Conservation (phyloP, 2,888 invertebrate species). For the Ashinkailepas kermadecensis region DNA sequence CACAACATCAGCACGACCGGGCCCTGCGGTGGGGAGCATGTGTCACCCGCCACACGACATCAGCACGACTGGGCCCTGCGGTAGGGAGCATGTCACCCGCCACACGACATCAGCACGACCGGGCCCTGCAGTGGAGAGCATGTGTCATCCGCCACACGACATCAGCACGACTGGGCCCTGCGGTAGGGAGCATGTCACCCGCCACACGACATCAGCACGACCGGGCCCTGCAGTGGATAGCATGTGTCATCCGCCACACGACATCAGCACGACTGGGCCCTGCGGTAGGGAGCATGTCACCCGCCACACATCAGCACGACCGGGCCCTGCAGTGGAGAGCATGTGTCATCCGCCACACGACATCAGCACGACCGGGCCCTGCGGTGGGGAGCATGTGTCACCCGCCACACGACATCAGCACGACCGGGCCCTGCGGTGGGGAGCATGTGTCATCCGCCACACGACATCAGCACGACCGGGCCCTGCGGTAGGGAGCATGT, state of each 20-base stretch:
- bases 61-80: conserved; percentile 38
- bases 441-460: too few species aligned
- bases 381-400: not conserved
- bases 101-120: too few species aligned
- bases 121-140: conserved; percentile 30
- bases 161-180: conserved; percentile 39
- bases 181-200: not conserved
- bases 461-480: too few species aligned
- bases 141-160: too few species aligned
- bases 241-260: too few species aligned
- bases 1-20: too few species aligned
- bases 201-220: too few species aligned
- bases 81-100: not conserved
- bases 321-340: conserved; percentile 30
- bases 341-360: too few species aligned
- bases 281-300: not conserved
- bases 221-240: conserved; percentile 33
- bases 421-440: conserved; percentile 36
- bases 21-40: conserved; percentile 23
- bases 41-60: too few species aligned
- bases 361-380: conserved; percentile 39
- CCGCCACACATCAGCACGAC: too few species aligned
- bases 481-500: conserved; percentile 24
- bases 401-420: too few species aligned
- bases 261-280: conserved; percentile 39